Conservation (phyloP, 2,888 invertebrate species). For the Achlya flavicornis region DNA sequence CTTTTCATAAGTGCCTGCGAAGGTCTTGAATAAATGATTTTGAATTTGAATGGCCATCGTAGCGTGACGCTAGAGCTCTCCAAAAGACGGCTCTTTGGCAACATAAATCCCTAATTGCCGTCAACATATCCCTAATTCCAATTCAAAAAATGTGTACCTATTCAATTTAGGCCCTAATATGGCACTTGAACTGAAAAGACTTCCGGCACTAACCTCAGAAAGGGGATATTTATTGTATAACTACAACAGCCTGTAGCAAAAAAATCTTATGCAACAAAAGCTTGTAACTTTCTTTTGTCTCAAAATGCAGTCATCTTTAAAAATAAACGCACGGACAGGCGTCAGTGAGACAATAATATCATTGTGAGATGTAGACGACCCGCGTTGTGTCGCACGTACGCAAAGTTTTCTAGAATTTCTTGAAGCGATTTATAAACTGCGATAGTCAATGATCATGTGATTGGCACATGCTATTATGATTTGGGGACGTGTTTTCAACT, state of each 20-base stretch:
- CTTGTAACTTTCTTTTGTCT: constrained; percentile 5
- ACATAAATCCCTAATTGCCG: too few species aligned
- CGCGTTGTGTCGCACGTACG: constrained; percentile 1
- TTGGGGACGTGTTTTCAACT: too few species aligned
- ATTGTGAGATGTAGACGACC: background rate
- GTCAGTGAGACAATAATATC: constrained; percentile 1
- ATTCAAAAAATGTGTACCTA: too few species aligned
- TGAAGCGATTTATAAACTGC: background rate
- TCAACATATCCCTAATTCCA: background rate
- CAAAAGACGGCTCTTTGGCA: too few species aligned
- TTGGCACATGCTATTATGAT: background rate
- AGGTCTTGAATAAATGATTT: too few species aligned
- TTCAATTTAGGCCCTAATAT: too few species aligned
- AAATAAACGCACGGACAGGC: constrained; percentile 2
- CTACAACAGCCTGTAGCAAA: background rate
- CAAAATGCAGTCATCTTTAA: background rate
- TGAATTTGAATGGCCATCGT: too few species aligned
- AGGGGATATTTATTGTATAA: background rate
- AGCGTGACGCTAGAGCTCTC: too few species aligned
- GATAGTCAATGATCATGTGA: background rate
- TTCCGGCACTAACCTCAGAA: too few species aligned
- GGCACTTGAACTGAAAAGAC: too few species aligned
- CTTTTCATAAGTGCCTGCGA: too few species aligned
- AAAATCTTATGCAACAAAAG: background rate
- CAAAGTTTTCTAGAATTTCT: constrained; percentile 1